phyloP scores from a whole-genome alignment of 1,140 invertebrate species.

The Diachasma alloeum region DNA sequence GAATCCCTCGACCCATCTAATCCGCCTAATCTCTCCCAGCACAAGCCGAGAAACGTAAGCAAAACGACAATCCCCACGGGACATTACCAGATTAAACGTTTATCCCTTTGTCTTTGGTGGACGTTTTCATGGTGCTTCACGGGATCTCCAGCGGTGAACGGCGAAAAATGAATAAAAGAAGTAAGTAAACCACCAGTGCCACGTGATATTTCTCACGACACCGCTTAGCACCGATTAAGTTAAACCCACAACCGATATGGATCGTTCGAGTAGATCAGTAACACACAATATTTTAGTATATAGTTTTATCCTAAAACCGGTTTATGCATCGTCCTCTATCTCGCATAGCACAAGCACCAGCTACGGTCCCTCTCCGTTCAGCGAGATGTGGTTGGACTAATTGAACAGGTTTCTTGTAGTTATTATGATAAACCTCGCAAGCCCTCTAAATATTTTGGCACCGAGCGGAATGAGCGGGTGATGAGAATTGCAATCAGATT shows the following conservation, averaged over 20 bases:
- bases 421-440: constrained; percentile 42
- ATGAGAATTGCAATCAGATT: neutral
- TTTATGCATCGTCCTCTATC: constrained; percentile 31
- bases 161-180: neutral
- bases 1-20: neutral
- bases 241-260: constrained; percentile 5
- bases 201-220: neutral
- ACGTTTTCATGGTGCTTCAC: neutral
- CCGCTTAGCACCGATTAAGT: neutral
- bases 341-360: neutral
- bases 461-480: constrained; percentile 24
- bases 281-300: constrained; percentile 3
- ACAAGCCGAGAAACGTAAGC: neutral
- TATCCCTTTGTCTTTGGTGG: neutral
- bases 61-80: neutral
- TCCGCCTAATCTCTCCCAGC: neutral
- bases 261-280: constrained; percentile 5
- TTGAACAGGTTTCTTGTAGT: constrained; percentile 44
- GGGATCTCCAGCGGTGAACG: neutral
- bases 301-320: constrained; percentile 38
- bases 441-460: constrained; percentile 52
- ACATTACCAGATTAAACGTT: neutral
- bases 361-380: constrained; percentile 12
- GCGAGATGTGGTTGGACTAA: constrained; percentile 32
- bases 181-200: neutral